Evolutionary conservation across 2,888 invertebrate genomes (phyloP).

Genomic region (Macrophya alboannulata): DNA sequence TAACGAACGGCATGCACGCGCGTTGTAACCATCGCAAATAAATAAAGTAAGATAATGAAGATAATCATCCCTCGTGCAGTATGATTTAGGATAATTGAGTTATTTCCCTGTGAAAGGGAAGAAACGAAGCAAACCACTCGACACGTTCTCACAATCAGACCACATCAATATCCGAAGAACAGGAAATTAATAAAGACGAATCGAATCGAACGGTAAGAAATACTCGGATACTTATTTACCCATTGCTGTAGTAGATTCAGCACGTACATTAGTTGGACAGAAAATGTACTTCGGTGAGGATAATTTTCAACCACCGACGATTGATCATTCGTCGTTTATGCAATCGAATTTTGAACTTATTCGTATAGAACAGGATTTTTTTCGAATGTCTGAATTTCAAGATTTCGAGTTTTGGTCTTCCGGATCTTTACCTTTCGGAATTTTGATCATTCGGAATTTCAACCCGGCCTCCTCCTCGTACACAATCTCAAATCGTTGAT

Average conservation of each 20-base stretch:
- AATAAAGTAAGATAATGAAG: not conserved
- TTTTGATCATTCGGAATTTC: too few relatives aligned
- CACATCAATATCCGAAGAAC: not conserved
- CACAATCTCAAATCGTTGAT: not conserved
- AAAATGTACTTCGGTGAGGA: too few relatives aligned
- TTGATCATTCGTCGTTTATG: too few relatives aligned
- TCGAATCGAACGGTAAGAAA: not conserved
- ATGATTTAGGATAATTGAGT: not conserved
- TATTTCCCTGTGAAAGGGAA: not conserved
- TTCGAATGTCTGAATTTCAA: too few relatives aligned
- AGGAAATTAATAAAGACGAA: not conserved
- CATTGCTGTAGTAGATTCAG: too few relatives aligned
- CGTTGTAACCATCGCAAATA: not conserved
- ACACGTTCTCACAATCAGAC: not conserved
- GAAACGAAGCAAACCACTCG: not conserved
- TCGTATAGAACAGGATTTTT: too few relatives aligned
- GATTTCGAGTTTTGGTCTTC: too few relatives aligned
- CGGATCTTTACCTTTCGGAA: too few relatives aligned
- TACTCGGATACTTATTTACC: too few relatives aligned
- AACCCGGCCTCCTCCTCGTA: not conserved
- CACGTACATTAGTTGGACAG: too few relatives aligned
- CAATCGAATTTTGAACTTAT: too few relatives aligned
- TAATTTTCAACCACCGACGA: too few relatives aligned
- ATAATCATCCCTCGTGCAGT: not conserved
- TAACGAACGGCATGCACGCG: not conserved